Evolutionary conservation across 2,113 vertebrate species (phyloP), one percentile per base, ranked within the genome.

Genomic region (Pelusios castaneus): DNA sequence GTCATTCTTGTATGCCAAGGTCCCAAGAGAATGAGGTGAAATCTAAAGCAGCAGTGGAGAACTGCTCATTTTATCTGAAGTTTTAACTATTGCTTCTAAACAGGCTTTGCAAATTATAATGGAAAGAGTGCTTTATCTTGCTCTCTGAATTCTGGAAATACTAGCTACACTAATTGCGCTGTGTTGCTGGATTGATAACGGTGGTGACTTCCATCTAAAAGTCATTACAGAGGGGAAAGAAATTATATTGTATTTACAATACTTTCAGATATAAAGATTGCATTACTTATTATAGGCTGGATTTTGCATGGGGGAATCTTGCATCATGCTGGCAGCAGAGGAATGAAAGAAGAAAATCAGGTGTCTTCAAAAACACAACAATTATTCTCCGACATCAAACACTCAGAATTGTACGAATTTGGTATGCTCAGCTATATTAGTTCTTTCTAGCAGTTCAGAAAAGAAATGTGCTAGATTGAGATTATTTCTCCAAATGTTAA

Each of bases 251-350:
- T 0, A 55, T 87, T 86, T 89, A 12, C 27, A 84, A 5, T 56
- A 85, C 76, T 92, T 93, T 25, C 12, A 47, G 73, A 79, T 87
- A 38, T 34, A 79, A 19, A 43, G 13, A 4, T 2, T 2, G 0
- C 63, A 1, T n/a, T 21, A 55, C 5, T 58, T 88, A 31, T 1
- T 43, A 1, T 8, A 38, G 8, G 6, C 34, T 41, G 47, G 45
- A 13, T 45, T 27, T 6, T 1, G 0, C 10, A 5, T 25, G 38
- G 2, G 0, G 0, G 6, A 22, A 12, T 31, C 41, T 5, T 77
- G 34, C 82, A 29, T 52, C 52, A 54, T 82, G 8, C 75, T 80
- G 75, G 22, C 1, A 25, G n/a, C n/a, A 6, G 38, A 78, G 29
- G 6, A n/a, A 8, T 16, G 38, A 19, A 4, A 5, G 63, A 78